These are phyloP conservation scores for Caenorhabditis sp. DNA, from an alignment of 2,888 invertebrate species.

Conservation along the genomic window DNA sequence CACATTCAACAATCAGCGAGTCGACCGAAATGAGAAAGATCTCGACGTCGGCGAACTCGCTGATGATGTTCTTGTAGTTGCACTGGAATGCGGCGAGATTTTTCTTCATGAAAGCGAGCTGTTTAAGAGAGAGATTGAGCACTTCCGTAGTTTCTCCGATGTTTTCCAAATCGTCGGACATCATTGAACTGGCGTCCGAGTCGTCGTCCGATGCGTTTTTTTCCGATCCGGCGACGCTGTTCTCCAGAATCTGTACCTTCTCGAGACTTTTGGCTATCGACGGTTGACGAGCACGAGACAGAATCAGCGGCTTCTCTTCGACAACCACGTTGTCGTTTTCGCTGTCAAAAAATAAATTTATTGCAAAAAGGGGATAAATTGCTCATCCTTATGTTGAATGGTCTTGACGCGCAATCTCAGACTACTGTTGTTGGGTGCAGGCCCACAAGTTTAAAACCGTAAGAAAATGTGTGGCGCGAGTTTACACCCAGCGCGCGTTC, in stretches of 20 bases:
- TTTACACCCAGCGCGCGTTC: too few species aligned
- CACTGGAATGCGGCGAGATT: slow-evolving; percentile 68
- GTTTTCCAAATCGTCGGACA: slow-evolving; percentile 60
- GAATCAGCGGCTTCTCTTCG: slow-evolving; percentile 67
- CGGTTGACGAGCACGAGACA: slow-evolving; percentile 65
- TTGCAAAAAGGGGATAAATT: not conserved
- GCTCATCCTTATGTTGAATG: not conserved
- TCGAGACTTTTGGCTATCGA: slow-evolving; percentile 70
- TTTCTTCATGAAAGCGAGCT: slow-evolving; percentile 59
- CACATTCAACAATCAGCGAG: slow-evolving; percentile 74
- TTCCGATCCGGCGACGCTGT: slow-evolving; percentile 63
- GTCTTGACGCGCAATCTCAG: too few species aligned
- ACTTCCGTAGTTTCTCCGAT: slow-evolving; percentile 57
- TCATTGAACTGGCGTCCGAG: slow-evolving; percentile 59
- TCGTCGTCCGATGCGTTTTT: slow-evolving; percentile 62
- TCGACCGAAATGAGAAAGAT: slow-evolving; percentile 77
- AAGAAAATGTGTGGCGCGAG: too few species aligned
- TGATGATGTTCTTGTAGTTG: slow-evolving; percentile 73
- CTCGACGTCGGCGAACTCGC: slow-evolving; percentile 78
- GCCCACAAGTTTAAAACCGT: too few species aligned
- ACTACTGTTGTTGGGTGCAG: too few species aligned
- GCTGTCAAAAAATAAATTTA: slow-evolving; percentile 63
- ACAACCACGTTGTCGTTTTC: slow-evolving; percentile 67
- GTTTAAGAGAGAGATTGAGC: slow-evolving; percentile 63
- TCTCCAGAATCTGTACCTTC: slow-evolving; percentile 67